Percentiles rank a stretch among this genome's conserved stretches.
These are phyloP conservation scores for Grammomys dolichurus DNA, from an alignment of 2,113 vertebrate species.

Conservation along the genomic window DNA sequence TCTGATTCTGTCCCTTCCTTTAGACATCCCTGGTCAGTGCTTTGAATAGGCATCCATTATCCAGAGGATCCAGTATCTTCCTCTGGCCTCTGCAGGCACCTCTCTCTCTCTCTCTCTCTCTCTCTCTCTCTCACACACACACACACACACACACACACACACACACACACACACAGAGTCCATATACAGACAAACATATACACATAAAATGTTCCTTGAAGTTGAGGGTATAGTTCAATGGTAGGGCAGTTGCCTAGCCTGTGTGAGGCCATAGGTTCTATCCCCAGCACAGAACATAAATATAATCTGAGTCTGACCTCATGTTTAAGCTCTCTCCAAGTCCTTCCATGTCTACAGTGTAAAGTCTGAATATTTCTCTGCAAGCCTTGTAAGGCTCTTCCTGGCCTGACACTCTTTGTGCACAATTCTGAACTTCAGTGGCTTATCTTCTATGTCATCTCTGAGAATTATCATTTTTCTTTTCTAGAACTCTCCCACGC, in stretches of 20 bases:
- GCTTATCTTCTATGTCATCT: not conserved
- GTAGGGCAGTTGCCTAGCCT: not conserved
- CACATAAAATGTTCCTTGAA: not conserved
- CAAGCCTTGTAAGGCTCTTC: not conserved
- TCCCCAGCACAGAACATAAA: not conserved
- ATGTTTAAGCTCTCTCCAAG: not conserved
- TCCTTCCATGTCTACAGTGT: not conserved
- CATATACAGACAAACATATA: not conserved
- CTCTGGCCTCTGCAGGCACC: not conserved
- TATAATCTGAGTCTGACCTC: not conserved
- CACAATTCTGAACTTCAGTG: not conserved
- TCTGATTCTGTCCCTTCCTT: not conserved
- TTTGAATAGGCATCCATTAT: not conserved
- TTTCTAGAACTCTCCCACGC: not conserved
- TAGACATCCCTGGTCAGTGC: not conserved
- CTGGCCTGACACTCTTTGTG: not conserved
- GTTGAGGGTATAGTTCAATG: not conserved
- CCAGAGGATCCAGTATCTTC: not conserved
- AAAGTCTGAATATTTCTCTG: not conserved
- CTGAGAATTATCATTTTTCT: not conserved
- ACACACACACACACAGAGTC: not conserved
- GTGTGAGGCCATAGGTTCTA: not conserved
- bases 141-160: not conserved
- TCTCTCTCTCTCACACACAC: not conserved
- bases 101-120: no score